Base-by-base conservation (phyloP, 2,888 invertebrate species). In the Dasypolia templi region DNA sequence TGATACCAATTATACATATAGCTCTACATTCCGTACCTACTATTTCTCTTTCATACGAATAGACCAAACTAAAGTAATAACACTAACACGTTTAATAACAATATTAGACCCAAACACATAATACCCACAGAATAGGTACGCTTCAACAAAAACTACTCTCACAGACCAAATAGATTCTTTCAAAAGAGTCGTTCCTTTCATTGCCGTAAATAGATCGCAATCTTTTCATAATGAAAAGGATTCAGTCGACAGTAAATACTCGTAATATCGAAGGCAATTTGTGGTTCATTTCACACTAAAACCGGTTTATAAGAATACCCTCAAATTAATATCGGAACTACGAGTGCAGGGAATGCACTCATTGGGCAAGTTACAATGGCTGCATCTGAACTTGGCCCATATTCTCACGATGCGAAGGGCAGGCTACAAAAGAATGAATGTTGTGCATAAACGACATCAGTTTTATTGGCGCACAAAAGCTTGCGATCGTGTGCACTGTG, bases 351-450 rank as follows among this genome's bases (percentile, higher is more conserved):
- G 73, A 66, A 73, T 77, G 74, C 71, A 78, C 74, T 84, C 83
- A 87, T 84, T 81, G 73, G 72, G 61, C 63, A 68, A 79, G 84
- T n/a, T 85, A 91, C 91, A 92, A 90, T 91, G 83, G 87, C 80
- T 92, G 91, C 92, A 87, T 77, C 83, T 95, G 95, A 96, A 95
- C 96, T 95, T 96, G 95, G 92, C 94, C 94, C 87, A 95, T 87
- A 91, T 95, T 95, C 95, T 93, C 96, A 96, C 95, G 95, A 83
- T 90, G 81, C 85, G 88, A 90, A 91, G 90, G 89, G 89, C 88
- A 86, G 87, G 86, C 32, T 55, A 89, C 91, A 92, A 92, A 94
- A 91, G 91, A 89, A 88, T 82, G 88, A 80, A 84, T 86, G 88
- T 91, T 92, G 91, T 90, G 92, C 91, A 89, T 92, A 86, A 92